Percentiles rank a stretch among this genome's conserved stretches.
Evolutionary conservation across 1,140 invertebrate species (phyloP).

Genomic region (Arctopsyche grandis): DNA sequence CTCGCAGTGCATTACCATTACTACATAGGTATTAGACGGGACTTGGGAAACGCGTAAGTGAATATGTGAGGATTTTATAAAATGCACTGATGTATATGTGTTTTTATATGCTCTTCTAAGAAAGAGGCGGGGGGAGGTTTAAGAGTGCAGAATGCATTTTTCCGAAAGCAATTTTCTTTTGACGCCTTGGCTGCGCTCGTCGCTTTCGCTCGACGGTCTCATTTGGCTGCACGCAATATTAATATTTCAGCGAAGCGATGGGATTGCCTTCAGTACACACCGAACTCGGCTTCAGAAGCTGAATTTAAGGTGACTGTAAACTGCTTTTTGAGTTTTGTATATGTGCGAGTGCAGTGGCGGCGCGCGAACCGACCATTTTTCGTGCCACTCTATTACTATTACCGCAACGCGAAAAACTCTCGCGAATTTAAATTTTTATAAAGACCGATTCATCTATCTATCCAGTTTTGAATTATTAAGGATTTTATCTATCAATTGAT

Average conservation of each 20-base stretch:
- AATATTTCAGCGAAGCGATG: slow-evolving; percentile 17
- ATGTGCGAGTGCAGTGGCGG: neutral
- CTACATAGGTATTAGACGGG: too few species aligned
- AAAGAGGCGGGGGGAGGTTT: neutral
- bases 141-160: slow-evolving; percentile 30
- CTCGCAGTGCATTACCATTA: neutral
- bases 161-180: slow-evolving; percentile 26
- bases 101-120: neutral
- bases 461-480: too few species aligned
- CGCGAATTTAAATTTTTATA: too few species aligned
- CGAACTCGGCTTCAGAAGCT: neutral
- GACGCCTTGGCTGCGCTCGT: neutral
- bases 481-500: too few species aligned
- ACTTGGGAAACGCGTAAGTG: neutral
- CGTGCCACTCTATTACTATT: too few species aligned
- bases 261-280: slow-evolving; percentile 21
- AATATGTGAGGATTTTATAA: neutral
- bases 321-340: neutral
- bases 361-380: neutral
- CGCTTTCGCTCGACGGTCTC: slow-evolving; percentile 4
- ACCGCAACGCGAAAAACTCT: too few species aligned
- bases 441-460: too few species aligned
- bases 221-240: slow-evolving; percentile 30
- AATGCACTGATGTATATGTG: neutral
- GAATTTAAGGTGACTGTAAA: slow-evolving; percentile 8